Evolutionary conservation across 2,797 vertebrate species (phyloP).

Genomic region (Argentina silus): DNA sequence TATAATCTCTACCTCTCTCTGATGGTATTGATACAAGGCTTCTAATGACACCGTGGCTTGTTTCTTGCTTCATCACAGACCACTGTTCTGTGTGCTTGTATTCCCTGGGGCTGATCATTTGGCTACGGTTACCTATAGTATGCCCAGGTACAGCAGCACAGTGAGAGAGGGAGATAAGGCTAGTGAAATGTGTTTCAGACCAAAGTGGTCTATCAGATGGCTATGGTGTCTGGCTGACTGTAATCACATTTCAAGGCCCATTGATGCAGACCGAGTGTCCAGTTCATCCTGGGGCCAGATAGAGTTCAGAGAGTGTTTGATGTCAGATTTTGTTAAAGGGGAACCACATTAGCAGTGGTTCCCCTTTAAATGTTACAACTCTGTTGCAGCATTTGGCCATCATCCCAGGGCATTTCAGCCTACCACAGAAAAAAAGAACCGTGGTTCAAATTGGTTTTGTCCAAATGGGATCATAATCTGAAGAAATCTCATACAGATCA

Average conservation of each 20-base stretch:
- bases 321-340: constrained; percentile 18
- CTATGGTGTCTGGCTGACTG: constrained; percentile 6
- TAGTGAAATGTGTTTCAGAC: neutral
- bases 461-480: constrained; percentile 3
- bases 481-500: neutral
- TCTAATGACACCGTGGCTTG: neutral
- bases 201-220: neutral
- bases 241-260: constrained; percentile 32
- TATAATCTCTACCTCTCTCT: neutral
- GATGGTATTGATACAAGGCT: neutral
- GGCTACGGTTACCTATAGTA: neutral
- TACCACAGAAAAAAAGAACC: neutral
- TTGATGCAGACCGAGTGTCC: constrained; percentile 18
- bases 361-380: neutral
- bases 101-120: neutral
- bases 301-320: constrained; percentile 23
- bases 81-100: neutral
- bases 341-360: no score
- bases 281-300: constrained; percentile 18
- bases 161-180: neutral
- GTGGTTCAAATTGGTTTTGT: constrained; percentile 9
- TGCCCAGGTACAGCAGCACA: constrained; percentile 1
- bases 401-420: constrained; percentile 7
- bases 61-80: neutral
- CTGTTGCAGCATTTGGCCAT: neutral